Conservation (phyloP, 2,113 vertebrate species). For the Thalassarche chlororhynchos region DNA sequence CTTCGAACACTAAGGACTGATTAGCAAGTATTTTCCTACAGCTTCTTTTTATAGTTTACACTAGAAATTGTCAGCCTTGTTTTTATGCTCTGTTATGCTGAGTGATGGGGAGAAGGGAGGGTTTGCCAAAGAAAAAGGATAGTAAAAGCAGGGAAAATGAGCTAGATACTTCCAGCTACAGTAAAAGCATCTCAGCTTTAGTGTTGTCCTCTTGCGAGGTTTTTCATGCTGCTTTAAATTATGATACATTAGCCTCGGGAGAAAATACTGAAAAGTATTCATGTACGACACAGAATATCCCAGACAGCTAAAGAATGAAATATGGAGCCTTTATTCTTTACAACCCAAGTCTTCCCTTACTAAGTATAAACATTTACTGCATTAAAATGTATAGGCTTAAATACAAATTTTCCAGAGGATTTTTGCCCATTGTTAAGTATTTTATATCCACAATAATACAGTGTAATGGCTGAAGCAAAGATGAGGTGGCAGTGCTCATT, state of each 20-base stretch:
- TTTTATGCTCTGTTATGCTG: conserved; percentile 57
- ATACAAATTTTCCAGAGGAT: conserved; percentile 55
- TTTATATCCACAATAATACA: conserved; percentile 63
- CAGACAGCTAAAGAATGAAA: conserved; percentile 63
- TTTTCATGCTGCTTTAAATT: conserved; percentile 71
- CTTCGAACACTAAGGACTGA: not conserved
- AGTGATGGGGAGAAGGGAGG: conserved; percentile 36
- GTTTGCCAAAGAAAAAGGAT: conserved; percentile 43
- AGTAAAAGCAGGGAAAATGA: conserved; percentile 65
- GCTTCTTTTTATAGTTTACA: conserved; percentile 13
- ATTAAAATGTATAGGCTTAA: conserved; percentile 61
- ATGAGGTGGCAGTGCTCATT: conserved; percentile 70
- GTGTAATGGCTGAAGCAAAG: conserved; percentile 60
- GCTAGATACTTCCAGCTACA: conserved; percentile 59
- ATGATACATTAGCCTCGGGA: conserved; percentile 76
- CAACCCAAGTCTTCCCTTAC: conserved; percentile 53
- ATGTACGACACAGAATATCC: conserved; percentile 63
- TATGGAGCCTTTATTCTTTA: conserved; percentile 62
- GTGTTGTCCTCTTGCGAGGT: conserved; percentile 71
- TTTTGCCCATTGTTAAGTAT: conserved; percentile 59
- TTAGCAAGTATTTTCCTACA: conserved; percentile 7
- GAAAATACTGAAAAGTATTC: conserved; percentile 65
- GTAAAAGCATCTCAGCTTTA: conserved; percentile 68
- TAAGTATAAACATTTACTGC: conserved; percentile 66
- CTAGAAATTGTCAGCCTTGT: conserved; percentile 31